These are phyloP conservation scores for Drosophila atroscutellata DNA, from an alignment of 2,888 invertebrate species.

Conservation along the genomic window DNA sequence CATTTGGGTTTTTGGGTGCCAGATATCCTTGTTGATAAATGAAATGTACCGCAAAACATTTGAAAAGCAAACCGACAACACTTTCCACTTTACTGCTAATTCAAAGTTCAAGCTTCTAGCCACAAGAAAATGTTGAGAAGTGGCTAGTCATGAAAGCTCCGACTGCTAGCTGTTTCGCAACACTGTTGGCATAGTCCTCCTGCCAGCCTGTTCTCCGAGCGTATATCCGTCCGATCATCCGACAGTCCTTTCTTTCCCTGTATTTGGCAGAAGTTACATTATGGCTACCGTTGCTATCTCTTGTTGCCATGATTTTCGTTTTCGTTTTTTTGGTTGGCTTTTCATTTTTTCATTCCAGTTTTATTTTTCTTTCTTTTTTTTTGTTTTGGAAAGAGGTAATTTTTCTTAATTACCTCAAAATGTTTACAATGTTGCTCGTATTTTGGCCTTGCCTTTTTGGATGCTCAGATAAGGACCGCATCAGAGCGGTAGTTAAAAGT, in stretches of 20 bases:
- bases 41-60: constrained; percentile 79
- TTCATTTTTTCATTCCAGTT: constrained; percentile 25
- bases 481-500: constrained; percentile 57
- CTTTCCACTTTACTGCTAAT: constrained; percentile 80
- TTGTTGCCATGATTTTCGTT: constrained; percentile 46
- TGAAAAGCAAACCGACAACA: constrained; percentile 80
- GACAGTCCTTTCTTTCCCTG: constrained; percentile 46
- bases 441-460: constrained; percentile 51
- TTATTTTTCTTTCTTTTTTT: constrained; percentile 17
- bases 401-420: constrained; percentile 80
- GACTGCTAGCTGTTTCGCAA: constrained; percentile 20
- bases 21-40: constrained; percentile 76
- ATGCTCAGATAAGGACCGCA: constrained; percentile 61
- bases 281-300: constrained; percentile 45
- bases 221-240: constrained; percentile 7
- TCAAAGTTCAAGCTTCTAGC: constrained; percentile 75
- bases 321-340: constrained; percentile 28
- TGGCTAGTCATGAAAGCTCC: constrained; percentile 1
- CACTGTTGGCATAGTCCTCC: constrained; percentile 23
- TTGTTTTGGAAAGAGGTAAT: constrained; percentile 66
- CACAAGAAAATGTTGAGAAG: constrained; percentile 55
- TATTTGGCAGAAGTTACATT: constrained; percentile 57
- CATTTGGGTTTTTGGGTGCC: constrained; percentile 37
- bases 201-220: constrained; percentile 3
- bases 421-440: constrained; percentile 79